Conservation (phyloP, 2,888 invertebrate species). For the Octodonta nipae region DNA sequence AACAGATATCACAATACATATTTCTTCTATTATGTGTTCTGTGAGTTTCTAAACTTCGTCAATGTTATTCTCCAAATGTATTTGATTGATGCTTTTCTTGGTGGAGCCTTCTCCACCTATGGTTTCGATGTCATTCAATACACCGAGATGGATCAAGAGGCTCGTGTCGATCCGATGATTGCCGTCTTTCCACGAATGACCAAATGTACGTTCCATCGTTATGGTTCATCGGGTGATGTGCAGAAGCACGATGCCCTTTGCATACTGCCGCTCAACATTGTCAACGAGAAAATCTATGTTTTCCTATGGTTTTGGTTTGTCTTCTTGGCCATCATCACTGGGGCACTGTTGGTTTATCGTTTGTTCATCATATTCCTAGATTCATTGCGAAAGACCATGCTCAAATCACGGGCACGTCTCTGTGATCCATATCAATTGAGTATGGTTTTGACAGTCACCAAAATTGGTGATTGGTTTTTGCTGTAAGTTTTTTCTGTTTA, state of each 20-base stretch:
- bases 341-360: constrained; percentile 69
- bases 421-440: constrained; percentile 67
- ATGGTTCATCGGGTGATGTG: constrained; percentile 84
- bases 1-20: constrained; percentile 89
- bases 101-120: constrained; percentile 83
- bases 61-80: constrained; percentile 85
- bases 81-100: constrained; percentile 83
- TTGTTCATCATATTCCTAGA: constrained; percentile 63
- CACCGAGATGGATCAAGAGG: constrained; percentile 80
- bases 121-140: constrained; percentile 79
- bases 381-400: constrained; percentile 62
- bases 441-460: constrained; percentile 62
- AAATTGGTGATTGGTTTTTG: constrained; percentile 87
- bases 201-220: constrained; percentile 91
- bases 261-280: constrained; percentile 80
- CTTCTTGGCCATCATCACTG: constrained; percentile 65
- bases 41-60: constrained; percentile 75
- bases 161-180: constrained; percentile 72
- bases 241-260: constrained; percentile 86
- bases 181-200: constrained; percentile 83
- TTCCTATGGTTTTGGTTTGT: constrained; percentile 93
- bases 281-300: constrained; percentile 89
- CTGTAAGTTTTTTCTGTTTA: too few species aligned
- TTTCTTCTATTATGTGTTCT: constrained; percentile 76
- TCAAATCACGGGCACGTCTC: constrained; percentile 70